These are phyloP conservation scores for Eueides isabella DNA, from an alignment of 1,140 invertebrate species.

Conservation along the genomic window DNA sequence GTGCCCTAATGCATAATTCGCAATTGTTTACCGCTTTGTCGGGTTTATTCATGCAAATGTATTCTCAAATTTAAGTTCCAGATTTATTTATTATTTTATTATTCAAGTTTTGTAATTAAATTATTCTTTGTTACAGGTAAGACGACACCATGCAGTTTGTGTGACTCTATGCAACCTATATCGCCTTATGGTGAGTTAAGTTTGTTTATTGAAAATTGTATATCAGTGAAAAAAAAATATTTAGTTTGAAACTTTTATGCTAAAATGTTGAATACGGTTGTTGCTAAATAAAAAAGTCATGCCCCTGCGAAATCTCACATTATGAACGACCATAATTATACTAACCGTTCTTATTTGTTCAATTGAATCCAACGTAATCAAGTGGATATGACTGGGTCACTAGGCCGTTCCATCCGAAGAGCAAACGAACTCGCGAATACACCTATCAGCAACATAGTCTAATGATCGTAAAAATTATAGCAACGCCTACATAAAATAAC, in stretches of 20 bases:
- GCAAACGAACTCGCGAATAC: constrained; percentile 24
- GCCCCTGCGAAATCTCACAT: background rate
- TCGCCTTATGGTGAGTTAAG: constrained; percentile 56
- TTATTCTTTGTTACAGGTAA: constrained; percentile 71
- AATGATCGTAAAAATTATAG: constrained; percentile 5
- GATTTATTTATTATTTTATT: constrained; percentile 38
- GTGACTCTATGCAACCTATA: constrained; percentile 47
- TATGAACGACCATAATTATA: constrained; percentile 55
- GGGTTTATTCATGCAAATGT: constrained; percentile 36
- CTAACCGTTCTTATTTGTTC: constrained; percentile 70
- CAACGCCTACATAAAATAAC: constrained; percentile 1
- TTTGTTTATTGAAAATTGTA: background rate
- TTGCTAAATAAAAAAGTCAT: background rate
- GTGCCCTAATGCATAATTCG: constrained; percentile 37
- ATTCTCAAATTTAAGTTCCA: constrained; percentile 38
- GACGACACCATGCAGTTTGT: constrained; percentile 60
- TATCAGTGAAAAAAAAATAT: background rate
- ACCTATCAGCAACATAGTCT: constrained; percentile 4
- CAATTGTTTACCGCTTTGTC: constrained; percentile 39
- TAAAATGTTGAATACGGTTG: background rate
- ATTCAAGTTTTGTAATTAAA: constrained; percentile 20
- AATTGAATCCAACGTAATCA: constrained; percentile 70
- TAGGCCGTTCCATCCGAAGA: constrained; percentile 57
- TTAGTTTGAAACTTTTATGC: background rate
- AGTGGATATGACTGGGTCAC: constrained; percentile 68